Evolutionary conservation across 1,140 invertebrate species (phyloP).

Genomic region (Diachasmimorpha longicaudata): DNA sequence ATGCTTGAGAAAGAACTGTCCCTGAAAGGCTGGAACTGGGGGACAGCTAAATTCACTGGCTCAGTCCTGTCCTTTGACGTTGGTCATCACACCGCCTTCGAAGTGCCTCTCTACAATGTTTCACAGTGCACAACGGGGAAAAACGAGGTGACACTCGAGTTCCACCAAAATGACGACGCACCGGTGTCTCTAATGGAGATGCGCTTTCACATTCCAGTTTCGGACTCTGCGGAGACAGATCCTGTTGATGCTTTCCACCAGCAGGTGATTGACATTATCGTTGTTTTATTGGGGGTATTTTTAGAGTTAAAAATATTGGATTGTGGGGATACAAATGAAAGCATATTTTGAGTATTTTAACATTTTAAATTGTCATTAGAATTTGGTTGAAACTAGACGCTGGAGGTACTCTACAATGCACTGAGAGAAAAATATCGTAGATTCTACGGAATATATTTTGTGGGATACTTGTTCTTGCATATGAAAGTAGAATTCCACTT

Average conservation of each 20-base stretch:
- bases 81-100: constrained; percentile 89
- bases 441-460: too few species aligned
- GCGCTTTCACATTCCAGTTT: constrained; percentile 94
- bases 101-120: constrained; percentile 95
- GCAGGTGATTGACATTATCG: constrained; percentile 76
- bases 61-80: constrained; percentile 93
- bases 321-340: not conserved
- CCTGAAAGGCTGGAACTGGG: constrained; percentile 99
- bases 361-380: too few species aligned
- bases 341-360: too few species aligned
- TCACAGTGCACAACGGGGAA: constrained; percentile 96
- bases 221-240: constrained; percentile 84
- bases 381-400: too few species aligned
- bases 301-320: too few species aligned
- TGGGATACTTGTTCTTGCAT: too few species aligned
- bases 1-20: constrained; percentile 92
- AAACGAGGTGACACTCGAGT: constrained; percentile 98
- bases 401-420: too few species aligned
- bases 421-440: too few species aligned
- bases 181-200: constrained; percentile 97
- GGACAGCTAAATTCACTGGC: constrained; percentile 92
- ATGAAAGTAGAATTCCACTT: too few species aligned
- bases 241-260: constrained; percentile 95
- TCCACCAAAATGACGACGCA: constrained; percentile 99
- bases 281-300: too few species aligned